Evolutionary conservation across 2,888 invertebrate genomes (phyloP).

Genomic region (Pediacus dermestoides): DNA sequence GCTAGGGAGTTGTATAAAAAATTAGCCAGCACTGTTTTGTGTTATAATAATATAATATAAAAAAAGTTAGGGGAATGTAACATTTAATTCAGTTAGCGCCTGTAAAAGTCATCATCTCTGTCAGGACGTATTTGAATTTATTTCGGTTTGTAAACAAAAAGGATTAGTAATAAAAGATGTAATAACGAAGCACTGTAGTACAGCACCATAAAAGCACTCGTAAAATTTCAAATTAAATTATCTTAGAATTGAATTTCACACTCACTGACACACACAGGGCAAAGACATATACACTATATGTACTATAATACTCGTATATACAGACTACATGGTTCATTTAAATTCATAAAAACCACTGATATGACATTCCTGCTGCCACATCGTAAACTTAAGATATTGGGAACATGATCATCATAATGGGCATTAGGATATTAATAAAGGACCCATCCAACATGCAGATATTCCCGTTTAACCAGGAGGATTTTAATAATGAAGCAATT

Average conservation of each 20-base stretch:
- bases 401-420: slow-evolving; percentile 1
- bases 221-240: slow-evolving; percentile 45
- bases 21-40: no score
- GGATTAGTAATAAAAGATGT: slow-evolving; percentile 35
- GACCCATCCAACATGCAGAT: no score
- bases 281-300: slow-evolving; percentile 26
- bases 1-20: no score
- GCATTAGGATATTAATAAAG: slow-evolving; percentile 47
- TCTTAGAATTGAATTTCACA: slow-evolving; percentile 37
- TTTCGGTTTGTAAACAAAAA: slow-evolving; percentile 36
- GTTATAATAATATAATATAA: no score
- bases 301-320: no score
- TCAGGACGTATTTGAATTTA: slow-evolving; percentile 25
- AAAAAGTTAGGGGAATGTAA: no score
- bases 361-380: slow-evolving; percentile 49
- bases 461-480: no score
- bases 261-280: slow-evolving; percentile 21
- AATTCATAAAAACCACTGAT: slow-evolving; percentile 47
- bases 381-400: slow-evolving; percentile 39
- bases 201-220: slow-evolving; percentile 39
- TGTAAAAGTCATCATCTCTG: slow-evolving; percentile 7
- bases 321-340: slow-evolving; percentile 42
- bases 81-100: no score
- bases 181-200: slow-evolving; percentile 33
- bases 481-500: slow-evolving; percentile 50